These are phyloP conservation scores for Eudemis profundana DNA, from an alignment of 2,888 invertebrate genomes.

Conservation along the genomic window DNA sequence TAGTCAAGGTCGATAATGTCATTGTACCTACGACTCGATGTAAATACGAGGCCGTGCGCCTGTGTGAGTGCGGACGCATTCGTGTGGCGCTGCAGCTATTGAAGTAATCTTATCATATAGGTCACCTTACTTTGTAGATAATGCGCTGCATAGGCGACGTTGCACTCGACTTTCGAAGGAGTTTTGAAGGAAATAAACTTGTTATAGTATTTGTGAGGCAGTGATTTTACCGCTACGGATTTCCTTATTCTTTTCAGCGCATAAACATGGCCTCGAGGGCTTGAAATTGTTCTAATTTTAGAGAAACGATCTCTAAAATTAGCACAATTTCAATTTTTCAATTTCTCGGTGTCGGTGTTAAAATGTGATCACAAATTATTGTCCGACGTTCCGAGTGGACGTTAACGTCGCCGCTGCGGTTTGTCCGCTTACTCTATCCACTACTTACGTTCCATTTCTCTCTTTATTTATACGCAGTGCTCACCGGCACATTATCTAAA, in stretches of 20 bases:
- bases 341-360: too few species aligned
- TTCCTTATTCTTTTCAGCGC: conserved; percentile 1
- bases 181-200: conserved; percentile 41
- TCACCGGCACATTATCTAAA: conserved; percentile 38
- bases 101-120: conserved; percentile 85
- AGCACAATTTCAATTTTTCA: too few species aligned
- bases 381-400: conserved; percentile 42
- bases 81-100: conserved; percentile 67
- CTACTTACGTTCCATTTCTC: conserved; percentile 13
- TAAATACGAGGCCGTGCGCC: conserved; percentile 62
- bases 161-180: conserved; percentile 51
- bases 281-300: not conserved
- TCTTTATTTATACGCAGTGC: conserved; percentile 23
- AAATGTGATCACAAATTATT: conserved; percentile 34
- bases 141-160: conserved; percentile 59
- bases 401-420: conserved; percentile 51
- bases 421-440: conserved; percentile 43
- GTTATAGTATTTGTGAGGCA: conserved; percentile 30
- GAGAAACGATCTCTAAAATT: too few species aligned
- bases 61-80: conserved; percentile 45
- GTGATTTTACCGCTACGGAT: not conserved
- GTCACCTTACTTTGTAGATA: conserved; percentile 84
- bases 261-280: not conserved
- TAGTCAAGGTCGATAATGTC: conserved; percentile 84
- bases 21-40: conserved; percentile 79